phyloP scores from a whole-genome alignment of 2,113 vertebrate species.

The Speoplatyrhinus poulsoni region DNA sequence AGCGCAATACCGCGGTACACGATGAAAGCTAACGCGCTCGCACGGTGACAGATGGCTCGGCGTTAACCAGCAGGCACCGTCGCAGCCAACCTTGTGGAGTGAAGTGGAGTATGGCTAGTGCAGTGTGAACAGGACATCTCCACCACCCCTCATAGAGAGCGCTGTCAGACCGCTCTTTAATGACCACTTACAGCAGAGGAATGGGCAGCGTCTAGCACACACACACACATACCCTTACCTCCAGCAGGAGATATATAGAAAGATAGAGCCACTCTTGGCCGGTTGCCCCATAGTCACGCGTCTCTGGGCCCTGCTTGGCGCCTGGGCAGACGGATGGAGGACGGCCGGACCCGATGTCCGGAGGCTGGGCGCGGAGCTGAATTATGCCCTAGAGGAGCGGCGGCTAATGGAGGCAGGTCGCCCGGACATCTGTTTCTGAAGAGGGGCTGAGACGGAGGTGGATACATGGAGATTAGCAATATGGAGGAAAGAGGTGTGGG shows the following conservation, averaged over 20 bases:
- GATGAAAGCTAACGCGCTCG: slow-evolving; percentile 51
- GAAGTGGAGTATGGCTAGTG: slow-evolving; percentile 54
- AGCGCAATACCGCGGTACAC: slow-evolving; percentile 33
- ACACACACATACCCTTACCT: slow-evolving; percentile 38
- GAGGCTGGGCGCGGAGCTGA: slow-evolving; percentile 42
- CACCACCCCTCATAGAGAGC: slow-evolving; percentile 59
- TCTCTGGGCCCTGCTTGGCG: slow-evolving; percentile 23
- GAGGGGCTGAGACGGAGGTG: not conserved
- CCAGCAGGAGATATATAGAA: slow-evolving; percentile 53
- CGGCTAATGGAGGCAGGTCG: slow-evolving; percentile 61
- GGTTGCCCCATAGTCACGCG: slow-evolving; percentile 52
- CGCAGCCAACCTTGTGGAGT: slow-evolving; percentile 59
- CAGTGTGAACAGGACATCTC: slow-evolving; percentile 61
- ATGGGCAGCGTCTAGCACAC: slow-evolving; percentile 54
- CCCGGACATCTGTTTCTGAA: slow-evolving; percentile 63
- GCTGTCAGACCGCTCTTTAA: slow-evolving; percentile 70
- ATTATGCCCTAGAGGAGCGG: slow-evolving; percentile 52
- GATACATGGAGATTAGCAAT: slow-evolving; percentile 22
- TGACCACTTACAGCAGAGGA: slow-evolving; percentile 71
- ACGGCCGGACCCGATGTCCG: slow-evolving; percentile 48
- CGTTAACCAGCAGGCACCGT: slow-evolving; percentile 65
- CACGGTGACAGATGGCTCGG: slow-evolving; percentile 65
- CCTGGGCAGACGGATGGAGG: slow-evolving; percentile 49
- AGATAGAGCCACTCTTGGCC: slow-evolving; percentile 53
- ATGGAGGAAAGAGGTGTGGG: slow-evolving; percentile 8